Conservation (phyloP, 2,888 invertebrate genomes). For the Stenotaenia linearis region DNA sequence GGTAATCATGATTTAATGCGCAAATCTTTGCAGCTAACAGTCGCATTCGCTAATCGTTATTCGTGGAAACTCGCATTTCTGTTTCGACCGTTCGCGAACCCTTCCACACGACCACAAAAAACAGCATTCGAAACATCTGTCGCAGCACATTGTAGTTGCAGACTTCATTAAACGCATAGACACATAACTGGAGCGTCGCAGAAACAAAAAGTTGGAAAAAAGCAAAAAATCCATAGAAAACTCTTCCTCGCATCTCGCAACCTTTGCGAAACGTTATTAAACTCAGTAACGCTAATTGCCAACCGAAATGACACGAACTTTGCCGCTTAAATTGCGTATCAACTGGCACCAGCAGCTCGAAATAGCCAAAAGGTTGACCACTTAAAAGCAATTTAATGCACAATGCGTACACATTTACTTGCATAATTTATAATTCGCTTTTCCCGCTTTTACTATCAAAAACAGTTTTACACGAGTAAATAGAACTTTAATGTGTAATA, state of each 20-base stretch:
- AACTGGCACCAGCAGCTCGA: conserved; percentile 14
- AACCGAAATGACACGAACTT: neutral
- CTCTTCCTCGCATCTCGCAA: neutral
- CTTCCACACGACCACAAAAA: neutral
- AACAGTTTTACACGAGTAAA: neutral
- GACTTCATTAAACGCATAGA: neutral
- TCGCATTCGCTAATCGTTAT: too few relatives aligned
- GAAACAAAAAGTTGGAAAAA: neutral
- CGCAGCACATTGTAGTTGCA: neutral
- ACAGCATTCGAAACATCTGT: neutral
- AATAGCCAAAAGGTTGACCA: conserved; percentile 20
- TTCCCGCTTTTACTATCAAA: neutral
- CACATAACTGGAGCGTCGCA: neutral
- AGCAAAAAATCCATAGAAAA: neutral
- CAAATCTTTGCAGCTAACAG: neutral
- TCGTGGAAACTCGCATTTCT: too few relatives aligned
- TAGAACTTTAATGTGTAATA: neutral
- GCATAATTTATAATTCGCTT: neutral
- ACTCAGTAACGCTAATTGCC: neutral
- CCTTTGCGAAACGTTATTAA: neutral
- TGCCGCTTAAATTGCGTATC: conserved; percentile 2
- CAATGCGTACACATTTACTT: neutral
- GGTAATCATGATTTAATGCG: neutral
- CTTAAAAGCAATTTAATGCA: conserved; percentile 14
- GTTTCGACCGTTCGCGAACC: too few relatives aligned